Percentiles rank a stretch among this genome's conserved stretches.
These are phyloP conservation scores for Phycodurus eques DNA, from an alignment of 2,113 vertebrate genomes.

Conservation along the genomic window DNA sequence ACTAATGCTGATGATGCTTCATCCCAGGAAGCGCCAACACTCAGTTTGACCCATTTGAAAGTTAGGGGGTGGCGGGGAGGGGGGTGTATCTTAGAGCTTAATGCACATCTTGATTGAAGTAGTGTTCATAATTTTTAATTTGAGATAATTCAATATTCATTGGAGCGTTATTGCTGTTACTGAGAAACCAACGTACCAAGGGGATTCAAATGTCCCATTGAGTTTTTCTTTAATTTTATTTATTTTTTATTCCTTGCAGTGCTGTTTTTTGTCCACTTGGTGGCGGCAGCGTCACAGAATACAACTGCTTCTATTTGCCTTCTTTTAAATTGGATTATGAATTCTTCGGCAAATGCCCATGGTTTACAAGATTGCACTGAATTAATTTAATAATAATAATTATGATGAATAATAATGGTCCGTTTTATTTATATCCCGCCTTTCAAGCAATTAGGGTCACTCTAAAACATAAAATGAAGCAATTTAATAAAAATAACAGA, in stretches of 20 bases:
- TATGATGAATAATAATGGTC: no score
- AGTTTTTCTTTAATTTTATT: neutral
- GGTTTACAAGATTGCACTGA: neutral
- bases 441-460: no score
- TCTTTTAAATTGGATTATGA: no score
- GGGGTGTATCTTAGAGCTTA: no score
- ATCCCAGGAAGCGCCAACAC: no score
- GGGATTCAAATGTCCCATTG: neutral
- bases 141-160: neutral
- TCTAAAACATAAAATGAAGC: no score
- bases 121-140: neutral
- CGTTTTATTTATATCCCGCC: no score
- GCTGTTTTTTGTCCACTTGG: constrained; percentile 46
- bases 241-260: neutral
- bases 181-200: neutral
- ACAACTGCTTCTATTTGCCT: neutral
- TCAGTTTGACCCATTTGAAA: neutral
- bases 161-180: neutral
- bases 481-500: no score
- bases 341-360: no score
- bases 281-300: constrained; percentile 58
- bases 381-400: no score
- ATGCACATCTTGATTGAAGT: neutral
- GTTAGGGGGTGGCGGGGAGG: neutral
- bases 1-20: neutral